Base-by-base conservation (phyloP, 2,113 vertebrate species). In the Hucho hucho region DNA sequence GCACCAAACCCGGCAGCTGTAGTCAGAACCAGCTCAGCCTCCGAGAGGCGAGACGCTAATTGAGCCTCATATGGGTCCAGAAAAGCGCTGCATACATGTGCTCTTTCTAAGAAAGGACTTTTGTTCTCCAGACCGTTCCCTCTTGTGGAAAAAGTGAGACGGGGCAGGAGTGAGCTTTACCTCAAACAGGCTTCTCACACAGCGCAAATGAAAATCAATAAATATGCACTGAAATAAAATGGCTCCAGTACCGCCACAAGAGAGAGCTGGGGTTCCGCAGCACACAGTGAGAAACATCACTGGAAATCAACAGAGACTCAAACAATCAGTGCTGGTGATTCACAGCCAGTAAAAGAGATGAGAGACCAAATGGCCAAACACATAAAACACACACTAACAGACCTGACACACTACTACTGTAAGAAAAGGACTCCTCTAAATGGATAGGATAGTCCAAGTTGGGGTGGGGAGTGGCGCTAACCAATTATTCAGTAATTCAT, bases 61-160 rank as follows among this genome's bases (percentile, higher is more conserved):
- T 87, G 86, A 85, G 81, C 83, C 83, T 83, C 75, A 79, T 82
- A 86, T 82, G 81, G 75, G 81, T 79, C 79, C 66, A 13, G 68
- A 28, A 22, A 29, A 49, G 20, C 12, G 14, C 59, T 76, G 72
- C 84, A 84, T 84, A 83, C 82, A 83, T 28, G 64, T 65, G 82
- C 16, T 53, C 49, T 16, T 59, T 22, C 74, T 86, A 88, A 89
- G 87, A 91, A 92, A 92, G 87, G 79, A 83, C 90, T 90, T 91
- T 91, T 93, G 92, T 92, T 92, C 91, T 92, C 84, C 0, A 29
- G 84, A 69, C n/a, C 4, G 18, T 16, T 43, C 77, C 84, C 81
- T 78, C 58, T 63, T 73, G 66, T 81, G 90, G 92, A 92, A 92
- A 93, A 91, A 89, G 47, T 90, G 87, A 87, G 83, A 65, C 75